phyloP scores from a whole-genome alignment of 2,797 vertebrate genomes.

The Eutrigla gurnardus region DNA sequence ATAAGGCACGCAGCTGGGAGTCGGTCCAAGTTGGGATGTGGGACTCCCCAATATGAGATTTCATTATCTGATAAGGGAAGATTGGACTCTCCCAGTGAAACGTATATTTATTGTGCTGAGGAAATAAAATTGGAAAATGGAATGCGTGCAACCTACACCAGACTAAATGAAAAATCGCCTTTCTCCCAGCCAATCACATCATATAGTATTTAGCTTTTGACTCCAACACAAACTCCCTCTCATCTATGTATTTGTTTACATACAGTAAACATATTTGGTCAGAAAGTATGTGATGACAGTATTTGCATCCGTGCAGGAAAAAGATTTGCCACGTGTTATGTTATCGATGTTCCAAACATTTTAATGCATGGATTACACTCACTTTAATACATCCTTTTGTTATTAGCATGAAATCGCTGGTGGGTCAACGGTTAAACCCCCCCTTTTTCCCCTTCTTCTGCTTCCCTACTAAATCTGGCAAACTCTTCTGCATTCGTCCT shows the following conservation, averaged over 20 bases:
- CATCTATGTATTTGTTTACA: constrained; percentile 2
- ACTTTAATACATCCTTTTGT: background rate
- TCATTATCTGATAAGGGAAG: constrained; percentile 77
- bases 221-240: constrained; percentile 17
- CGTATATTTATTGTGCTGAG: constrained; percentile 64
- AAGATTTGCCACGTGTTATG: background rate
- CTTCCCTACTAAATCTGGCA: too few species aligned
- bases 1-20: constrained; percentile 41
- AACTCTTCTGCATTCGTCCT: constrained; percentile 4
- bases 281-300: background rate
- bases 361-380: constrained; percentile 17
- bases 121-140: constrained; percentile 61
- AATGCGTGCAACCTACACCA: constrained; percentile 34
- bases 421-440: constrained; percentile 7
- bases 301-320: background rate
- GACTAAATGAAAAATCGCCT: constrained; percentile 30
- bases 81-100: constrained; percentile 63
- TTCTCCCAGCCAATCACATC: constrained; percentile 21
- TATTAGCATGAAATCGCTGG: constrained; percentile 15
- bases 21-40: constrained; percentile 49
- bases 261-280: background rate
- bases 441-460: background rate
- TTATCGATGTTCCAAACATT: background rate
- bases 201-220: constrained; percentile 16
- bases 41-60: constrained; percentile 70